phyloP scores from a whole-genome alignment of 2,797 vertebrate genomes.

The Cossypha heuglini region DNA sequence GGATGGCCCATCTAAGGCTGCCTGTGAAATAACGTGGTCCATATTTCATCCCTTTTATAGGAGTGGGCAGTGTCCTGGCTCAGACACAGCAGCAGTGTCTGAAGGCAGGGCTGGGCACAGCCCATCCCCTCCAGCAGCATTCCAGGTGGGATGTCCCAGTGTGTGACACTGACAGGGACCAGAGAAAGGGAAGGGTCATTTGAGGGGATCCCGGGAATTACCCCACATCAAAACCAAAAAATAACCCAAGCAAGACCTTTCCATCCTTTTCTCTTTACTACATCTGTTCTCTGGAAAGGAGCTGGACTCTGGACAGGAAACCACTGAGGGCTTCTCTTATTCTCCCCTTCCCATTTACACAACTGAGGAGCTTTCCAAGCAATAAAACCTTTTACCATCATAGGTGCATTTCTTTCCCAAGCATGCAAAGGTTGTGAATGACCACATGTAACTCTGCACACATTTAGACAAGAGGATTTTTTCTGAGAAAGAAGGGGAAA shows the following conservation, averaged over 20 bases:
- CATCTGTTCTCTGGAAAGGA: background rate
- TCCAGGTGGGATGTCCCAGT: background rate
- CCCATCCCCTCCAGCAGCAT: background rate
- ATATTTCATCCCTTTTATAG: background rate
- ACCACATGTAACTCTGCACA: background rate
- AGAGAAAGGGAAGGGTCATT: background rate
- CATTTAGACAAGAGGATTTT: background rate
- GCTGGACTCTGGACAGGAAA: background rate
- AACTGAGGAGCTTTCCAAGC: background rate
- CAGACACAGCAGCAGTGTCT: background rate
- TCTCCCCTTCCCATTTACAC: background rate
- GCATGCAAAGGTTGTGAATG: background rate
- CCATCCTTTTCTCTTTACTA: background rate
- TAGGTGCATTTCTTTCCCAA: background rate
- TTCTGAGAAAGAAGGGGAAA: background rate
- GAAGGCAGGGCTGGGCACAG: background rate
- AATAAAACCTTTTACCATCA: background rate
- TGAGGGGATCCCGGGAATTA: background rate
- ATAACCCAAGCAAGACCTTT: background rate
- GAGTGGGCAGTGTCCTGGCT: background rate
- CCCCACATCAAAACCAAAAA: background rate
- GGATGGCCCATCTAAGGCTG: background rate
- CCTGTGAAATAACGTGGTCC: accelerated
- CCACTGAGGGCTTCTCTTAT: background rate
- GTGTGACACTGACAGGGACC: background rate